Evolutionary conservation across 2,888 invertebrate genomes (phyloP).

Genomic region (Agrochola lychnidis): DNA sequence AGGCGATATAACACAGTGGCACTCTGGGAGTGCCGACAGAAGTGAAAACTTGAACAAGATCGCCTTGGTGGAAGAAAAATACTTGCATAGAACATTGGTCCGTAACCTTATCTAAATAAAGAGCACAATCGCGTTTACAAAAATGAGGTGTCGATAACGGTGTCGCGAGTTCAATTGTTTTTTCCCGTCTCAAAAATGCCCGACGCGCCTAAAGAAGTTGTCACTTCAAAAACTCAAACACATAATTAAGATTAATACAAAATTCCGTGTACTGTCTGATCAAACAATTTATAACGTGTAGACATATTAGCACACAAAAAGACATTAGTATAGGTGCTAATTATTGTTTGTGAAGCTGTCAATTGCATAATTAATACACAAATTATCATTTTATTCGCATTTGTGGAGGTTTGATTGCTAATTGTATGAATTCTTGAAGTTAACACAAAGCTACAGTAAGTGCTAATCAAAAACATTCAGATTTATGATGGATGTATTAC

Average conservation of each 20-base stretch:
- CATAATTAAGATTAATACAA: slow-evolving; percentile 15
- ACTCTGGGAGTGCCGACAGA: no score
- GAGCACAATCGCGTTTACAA: no score
- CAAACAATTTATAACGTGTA: slow-evolving; percentile 44
- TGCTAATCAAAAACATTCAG: slow-evolving; percentile 6
- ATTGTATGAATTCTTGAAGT: slow-evolving; percentile 7
- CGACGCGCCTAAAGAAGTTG: no score
- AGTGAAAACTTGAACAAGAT: no score
- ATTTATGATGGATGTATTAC: not conserved
- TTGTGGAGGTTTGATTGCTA: slow-evolving; percentile 35
- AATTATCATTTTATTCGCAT: slow-evolving; percentile 47
- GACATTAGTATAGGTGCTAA: slow-evolving; percentile 46
- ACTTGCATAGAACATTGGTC: no score
- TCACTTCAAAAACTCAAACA: not conserved
- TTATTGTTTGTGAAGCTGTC: slow-evolving; percentile 51
- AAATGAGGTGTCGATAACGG: no score
- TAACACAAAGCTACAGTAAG: not conserved
- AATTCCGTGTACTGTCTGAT: slow-evolving; percentile 33
- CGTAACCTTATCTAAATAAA: no score
- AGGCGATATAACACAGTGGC: no score
- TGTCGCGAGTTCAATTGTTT: no score
- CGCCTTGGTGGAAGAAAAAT: no score
- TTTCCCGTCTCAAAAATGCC: no score
- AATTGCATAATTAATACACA: slow-evolving; percentile 55
- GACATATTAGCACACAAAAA: slow-evolving; percentile 60